Evolutionary conservation across 2,113 vertebrate species (phyloP).

Genomic region (Psittacara wagleri): DNA sequence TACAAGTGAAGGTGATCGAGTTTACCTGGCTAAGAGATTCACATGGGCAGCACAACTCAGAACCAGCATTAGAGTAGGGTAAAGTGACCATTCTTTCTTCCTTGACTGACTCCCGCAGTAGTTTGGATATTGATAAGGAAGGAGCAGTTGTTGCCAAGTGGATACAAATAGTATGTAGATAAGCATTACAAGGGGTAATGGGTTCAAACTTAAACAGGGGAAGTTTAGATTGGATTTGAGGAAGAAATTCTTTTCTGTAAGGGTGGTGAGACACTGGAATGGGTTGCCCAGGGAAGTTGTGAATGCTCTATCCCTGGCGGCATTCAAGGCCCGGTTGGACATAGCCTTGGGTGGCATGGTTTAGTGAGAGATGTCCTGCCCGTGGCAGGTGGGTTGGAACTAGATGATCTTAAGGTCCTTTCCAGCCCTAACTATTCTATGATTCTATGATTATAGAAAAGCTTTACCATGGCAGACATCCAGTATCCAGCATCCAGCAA

Average conservation of each 20-base stretch:
- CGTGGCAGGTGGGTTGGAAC: too few species aligned
- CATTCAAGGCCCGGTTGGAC: too few species aligned
- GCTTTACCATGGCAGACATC: neutral
- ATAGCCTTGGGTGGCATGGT: too few species aligned
- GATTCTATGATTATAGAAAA: neutral
- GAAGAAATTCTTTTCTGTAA: too few species aligned
- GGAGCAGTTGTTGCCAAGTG: neutral
- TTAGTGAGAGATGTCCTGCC: too few species aligned
- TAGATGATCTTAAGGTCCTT: too few species aligned
- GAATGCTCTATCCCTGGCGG: too few species aligned
- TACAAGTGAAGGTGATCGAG: neutral
- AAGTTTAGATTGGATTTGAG: too few species aligned
- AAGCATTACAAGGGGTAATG: neutral
- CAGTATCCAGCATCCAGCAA: neutral
- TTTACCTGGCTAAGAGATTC: neutral
- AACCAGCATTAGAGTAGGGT: fast-evolving
- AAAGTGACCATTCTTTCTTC: neutral
- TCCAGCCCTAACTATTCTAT: too few species aligned
- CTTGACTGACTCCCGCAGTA: neutral
- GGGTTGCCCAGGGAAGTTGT: too few species aligned
- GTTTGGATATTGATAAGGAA: neutral
- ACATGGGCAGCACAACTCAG: fast-evolving
- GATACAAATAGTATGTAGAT: neutral
- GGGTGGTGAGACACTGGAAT: too few species aligned
- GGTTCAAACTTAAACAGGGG: too few species aligned